Conservation (phyloP, 2,888 invertebrate genomes). For the Lapara coniferarum region DNA sequence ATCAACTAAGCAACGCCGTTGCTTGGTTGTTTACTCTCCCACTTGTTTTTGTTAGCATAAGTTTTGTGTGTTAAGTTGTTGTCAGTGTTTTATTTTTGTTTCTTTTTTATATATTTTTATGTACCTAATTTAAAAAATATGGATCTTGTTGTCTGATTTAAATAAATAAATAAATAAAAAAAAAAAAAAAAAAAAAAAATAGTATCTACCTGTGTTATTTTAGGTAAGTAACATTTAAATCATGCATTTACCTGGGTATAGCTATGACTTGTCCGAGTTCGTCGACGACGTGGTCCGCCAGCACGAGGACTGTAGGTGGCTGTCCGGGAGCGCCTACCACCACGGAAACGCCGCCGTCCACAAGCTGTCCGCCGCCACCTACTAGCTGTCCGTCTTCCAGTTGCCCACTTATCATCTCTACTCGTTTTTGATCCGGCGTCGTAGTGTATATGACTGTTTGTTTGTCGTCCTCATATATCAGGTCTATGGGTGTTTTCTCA, state of each 20-base stretch:
- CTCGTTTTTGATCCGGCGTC: constrained; percentile 90
- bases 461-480: constrained; percentile 93
- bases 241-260: constrained; percentile 82
- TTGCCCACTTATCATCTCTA: constrained; percentile 90
- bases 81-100: too few species aligned
- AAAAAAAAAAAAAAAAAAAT: too few species aligned
- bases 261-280: constrained; percentile 87
- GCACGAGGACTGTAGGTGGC: constrained; percentile 86
- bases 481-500: constrained; percentile 89
- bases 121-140: too few species aligned
- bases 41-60: too few species aligned
- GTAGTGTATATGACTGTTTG: constrained; percentile 93
- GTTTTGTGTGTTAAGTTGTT: too few species aligned
- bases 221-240: background rate
- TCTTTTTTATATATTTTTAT: too few species aligned
- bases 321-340: constrained; percentile 78
- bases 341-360: constrained; percentile 81
- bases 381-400: constrained; percentile 83
- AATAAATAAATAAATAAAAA: too few species aligned
- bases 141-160: too few species aligned
- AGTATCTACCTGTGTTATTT: too few species aligned
- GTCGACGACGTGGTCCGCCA: constrained; percentile 88
- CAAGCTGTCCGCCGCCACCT: constrained; percentile 76
- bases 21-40: too few species aligned
- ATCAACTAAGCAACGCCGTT: too few species aligned